Evolutionary conservation across 2,888 invertebrate genomes (phyloP), one percentile per base, ranked within the genome.

Genomic region (Axea sp.): DNA sequence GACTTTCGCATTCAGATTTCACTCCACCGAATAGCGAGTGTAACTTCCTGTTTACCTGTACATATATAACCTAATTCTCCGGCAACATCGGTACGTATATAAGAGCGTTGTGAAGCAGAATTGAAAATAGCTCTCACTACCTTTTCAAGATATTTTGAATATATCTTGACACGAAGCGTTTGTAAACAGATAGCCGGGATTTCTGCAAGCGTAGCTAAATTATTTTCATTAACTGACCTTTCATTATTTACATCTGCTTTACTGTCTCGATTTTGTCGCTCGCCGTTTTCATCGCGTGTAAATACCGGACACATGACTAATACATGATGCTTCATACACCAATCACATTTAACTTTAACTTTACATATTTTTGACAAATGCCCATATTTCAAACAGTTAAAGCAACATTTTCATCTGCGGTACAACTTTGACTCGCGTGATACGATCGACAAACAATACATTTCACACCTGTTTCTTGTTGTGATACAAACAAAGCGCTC

Each of bases 391-490:
- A 81, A 53, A 71, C 81, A 82, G 26, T 47, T 67, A 59, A 77
- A 80, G 73, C 81, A 81, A 15, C 69, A 76, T 0, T 33, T 14
- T 72, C 77, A 15, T 65, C 72, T 17, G 62, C 53, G 19, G 75
- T 67, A 26, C 75, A 77, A 11, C 9, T n/a, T 30, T 69, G 3
- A 53, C 75, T 77, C 12, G 75, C 60, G 68, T 76, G 73, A 8
- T 69, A 28, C 9, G 68, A 74, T 9, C 24, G 45, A 57, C 80
- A 81, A 76, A 82, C 81, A 28, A 82, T 78, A 72, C 79, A 81
- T 26, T 43, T 47, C 15, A 30, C 62, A 17, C 19, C 11, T 12
- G 45, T 77, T 6, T 39, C 49, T 17, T 74, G 74, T n/a, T 43
- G 55, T 1, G 59, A 47, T 28, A 28, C 28, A 2, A 71, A 26